phyloP scores from a whole-genome alignment of 2,113 vertebrate genomes.

The Indicator maculatus region DNA sequence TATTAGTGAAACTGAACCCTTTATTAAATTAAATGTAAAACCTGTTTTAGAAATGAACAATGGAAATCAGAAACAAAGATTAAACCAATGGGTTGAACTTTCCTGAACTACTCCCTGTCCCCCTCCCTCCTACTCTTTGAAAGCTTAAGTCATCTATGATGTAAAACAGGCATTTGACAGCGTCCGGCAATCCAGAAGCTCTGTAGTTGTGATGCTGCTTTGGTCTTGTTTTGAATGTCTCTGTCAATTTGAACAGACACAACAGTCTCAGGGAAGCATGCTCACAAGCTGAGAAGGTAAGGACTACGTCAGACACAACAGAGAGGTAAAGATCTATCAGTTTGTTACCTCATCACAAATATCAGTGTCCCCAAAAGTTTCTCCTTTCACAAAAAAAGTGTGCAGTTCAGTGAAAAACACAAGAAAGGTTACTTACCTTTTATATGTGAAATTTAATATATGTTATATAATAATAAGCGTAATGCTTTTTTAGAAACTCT shows the following conservation, averaged over 20 bases:
- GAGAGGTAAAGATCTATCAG: background rate
- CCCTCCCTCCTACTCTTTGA: background rate
- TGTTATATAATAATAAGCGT: background rate
- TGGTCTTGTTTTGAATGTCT: constrained; percentile 21
- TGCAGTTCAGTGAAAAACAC: background rate
- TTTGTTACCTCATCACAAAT: background rate
- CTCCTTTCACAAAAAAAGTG: background rate
- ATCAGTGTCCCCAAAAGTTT: background rate
- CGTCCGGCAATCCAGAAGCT: background rate
- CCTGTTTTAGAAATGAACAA: constrained; percentile 43
- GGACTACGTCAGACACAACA: fast-evolving
- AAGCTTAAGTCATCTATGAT: constrained; percentile 34
- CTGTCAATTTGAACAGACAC: constrained; percentile 12
- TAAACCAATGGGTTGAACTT: background rate
- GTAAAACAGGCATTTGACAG: constrained; percentile 9
- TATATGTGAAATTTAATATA: background rate
- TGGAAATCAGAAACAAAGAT: constrained; percentile 16
- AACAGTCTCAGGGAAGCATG: background rate
- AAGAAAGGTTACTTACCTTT: background rate
- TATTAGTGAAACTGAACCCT: constrained; percentile 43
- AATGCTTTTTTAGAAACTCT: background rate
- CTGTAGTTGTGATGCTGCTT: background rate
- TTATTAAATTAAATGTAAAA: constrained; percentile 27
- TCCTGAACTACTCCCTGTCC: fast-evolving
- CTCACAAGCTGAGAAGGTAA: background rate